phyloP scores from a whole-genome alignment of 1,140 invertebrate species.

The Andrena cerasifolii region DNA sequence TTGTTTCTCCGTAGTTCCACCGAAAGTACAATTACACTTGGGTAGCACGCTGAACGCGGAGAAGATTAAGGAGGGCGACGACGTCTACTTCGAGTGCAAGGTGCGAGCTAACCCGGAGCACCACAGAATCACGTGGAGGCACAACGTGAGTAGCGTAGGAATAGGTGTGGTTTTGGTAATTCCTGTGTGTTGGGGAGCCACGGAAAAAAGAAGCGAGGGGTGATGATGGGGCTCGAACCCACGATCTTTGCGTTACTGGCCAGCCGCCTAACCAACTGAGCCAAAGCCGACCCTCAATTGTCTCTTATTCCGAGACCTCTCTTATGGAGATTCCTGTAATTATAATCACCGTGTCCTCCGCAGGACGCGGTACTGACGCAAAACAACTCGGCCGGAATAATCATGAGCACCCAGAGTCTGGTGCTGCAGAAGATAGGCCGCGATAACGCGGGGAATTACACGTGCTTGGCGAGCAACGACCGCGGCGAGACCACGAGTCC shows the following conservation, averaged over 20 bases:
- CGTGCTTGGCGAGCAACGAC: constrained; percentile 91
- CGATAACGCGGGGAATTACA: constrained; percentile 91
- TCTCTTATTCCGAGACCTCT: neutral
- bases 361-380: constrained; percentile 91
- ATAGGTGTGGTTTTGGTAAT: neutral
- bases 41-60: constrained; percentile 93
- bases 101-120: constrained; percentile 93
- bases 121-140: constrained; percentile 92
- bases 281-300: too few species aligned
- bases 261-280: too few species aligned
- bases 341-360: neutral
- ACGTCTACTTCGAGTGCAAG: constrained; percentile 96
- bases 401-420: constrained; percentile 93
- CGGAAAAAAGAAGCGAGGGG: too few species aligned
- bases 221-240: too few species aligned
- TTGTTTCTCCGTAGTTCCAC: constrained; percentile 87
- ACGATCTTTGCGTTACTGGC: too few species aligned
- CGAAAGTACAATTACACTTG: constrained; percentile 90
- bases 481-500: constrained; percentile 92
- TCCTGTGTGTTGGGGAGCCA: too few species aligned
- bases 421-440: constrained; percentile 92
- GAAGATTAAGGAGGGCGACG: constrained; percentile 95
- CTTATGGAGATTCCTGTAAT: too few species aligned
- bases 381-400: constrained; percentile 92
- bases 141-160: constrained; percentile 87